A percentile compares a stretch with the other conserved stretches of the same genome.
These are phyloP conservation scores for Ctenopoma multispine DNA, from an alignment of 2,797 vertebrate species.

Conservation along the genomic window DNA sequence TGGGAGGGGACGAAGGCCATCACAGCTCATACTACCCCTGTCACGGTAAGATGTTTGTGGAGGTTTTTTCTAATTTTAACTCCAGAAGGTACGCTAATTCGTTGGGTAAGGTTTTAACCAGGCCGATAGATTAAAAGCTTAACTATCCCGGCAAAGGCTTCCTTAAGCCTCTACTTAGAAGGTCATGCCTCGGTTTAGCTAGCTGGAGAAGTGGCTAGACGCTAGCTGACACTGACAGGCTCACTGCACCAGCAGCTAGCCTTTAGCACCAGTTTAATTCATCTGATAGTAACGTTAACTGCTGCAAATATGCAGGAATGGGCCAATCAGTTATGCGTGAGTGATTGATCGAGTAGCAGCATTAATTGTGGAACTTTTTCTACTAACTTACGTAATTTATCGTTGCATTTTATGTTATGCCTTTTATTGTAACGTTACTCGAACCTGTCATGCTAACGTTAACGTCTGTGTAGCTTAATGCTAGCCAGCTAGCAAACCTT, in stretches of 20 bases:
- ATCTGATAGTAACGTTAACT: conserved; percentile 28
- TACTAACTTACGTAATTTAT: neutral
- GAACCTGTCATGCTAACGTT: conserved; percentile 39
- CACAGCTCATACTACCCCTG: conserved; percentile 59
- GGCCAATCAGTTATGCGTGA: conserved; percentile 87
- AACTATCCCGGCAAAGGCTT: conserved; percentile 71
- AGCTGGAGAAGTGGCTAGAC: conserved; percentile 51
- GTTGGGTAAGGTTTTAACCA: conserved; percentile 58
- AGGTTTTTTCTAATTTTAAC: conserved; percentile 64
- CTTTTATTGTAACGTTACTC: neutral
- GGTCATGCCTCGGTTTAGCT: conserved; percentile 77
- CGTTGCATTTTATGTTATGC: neutral
- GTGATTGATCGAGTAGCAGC: conserved; percentile 49
- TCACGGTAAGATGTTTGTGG: conserved; percentile 72
- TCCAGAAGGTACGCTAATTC: conserved; percentile 69
- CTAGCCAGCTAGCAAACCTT: conserved; percentile 51
- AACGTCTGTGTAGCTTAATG: conserved; percentile 43
- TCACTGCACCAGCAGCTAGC: conserved; percentile 53
- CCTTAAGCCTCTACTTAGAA: conserved; percentile 78
- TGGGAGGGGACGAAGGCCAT: conserved; percentile 81
- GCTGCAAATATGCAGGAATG: conserved; percentile 83
- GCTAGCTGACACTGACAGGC: conserved; percentile 72
- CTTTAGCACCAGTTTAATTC: conserved; percentile 69
- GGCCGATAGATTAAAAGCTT: conserved; percentile 83
- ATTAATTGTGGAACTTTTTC: neutral